Evolutionary conservation across 2,888 invertebrate species (phyloP), one percentile per base, ranked within the genome.

Genomic region (Mythimna vitellina): DNA sequence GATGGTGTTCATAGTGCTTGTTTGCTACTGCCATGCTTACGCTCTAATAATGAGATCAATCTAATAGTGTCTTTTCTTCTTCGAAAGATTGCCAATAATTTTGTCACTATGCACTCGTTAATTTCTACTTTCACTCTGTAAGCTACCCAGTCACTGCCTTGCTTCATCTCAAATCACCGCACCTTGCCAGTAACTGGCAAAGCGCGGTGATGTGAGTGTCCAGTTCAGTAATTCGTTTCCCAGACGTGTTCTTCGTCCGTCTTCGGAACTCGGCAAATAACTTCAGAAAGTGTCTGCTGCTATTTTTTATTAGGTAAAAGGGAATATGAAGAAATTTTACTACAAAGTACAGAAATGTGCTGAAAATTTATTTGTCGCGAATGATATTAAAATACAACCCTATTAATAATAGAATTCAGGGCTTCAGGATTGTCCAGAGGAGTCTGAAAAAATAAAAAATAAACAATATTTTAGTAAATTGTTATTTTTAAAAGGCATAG

Each of bases 351-450:
- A 35, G 12, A 7, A 5, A n/a, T 3, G 6, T 22, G 4, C 25
- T 35, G 35, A 65, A 25, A 1, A 1, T 65, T 65, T 38, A 65
- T 54, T 62, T 12, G 1, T 62, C 17, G 9, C 1, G 12, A 22
- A 25, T 17, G 17, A 5, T n/a, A 53, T 51, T 46, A 69, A 17
- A 46, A 25, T 58, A 89, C 89, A 56, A 93, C 90, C 42, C 93
- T 89, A 69, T 93, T 91, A 54, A 98, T 88, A 90, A 98, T 96
- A 80, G 96, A 93, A 67, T 96, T 95, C 92, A 97, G 97, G 14
- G 97, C 97, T 7, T 92, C 91, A 0, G 98, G 98, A 90, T 97
- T 98, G 88, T 98, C 98, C 17, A 96, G 91, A 1, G 98, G 98
- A 2, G 96, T 96, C 97, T 97, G 93, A n/a, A 93, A 90, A 78